Evolutionary conservation across 2,113 vertebrate genomes (phyloP).

Genomic region (Turnix velox): DNA sequence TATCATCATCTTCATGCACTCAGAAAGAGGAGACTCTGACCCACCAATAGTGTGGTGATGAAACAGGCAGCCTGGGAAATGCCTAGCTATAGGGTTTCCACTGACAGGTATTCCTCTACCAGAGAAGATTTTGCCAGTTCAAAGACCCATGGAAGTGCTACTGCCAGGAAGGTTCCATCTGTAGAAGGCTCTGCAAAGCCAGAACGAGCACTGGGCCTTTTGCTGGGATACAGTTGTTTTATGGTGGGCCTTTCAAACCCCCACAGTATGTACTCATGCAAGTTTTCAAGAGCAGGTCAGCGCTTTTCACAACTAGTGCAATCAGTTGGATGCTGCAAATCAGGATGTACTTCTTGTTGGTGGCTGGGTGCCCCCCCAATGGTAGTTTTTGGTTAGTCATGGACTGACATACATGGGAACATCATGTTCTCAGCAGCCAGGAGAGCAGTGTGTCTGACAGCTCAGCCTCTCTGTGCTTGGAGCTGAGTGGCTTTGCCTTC

Average conservation of each 20-base stretch:
- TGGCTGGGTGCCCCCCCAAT: background rate
- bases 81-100: background rate
- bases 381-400: background rate
- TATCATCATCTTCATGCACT: background rate
- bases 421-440: background rate
- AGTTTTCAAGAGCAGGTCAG: background rate
- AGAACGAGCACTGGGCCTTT: background rate
- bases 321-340: background rate
- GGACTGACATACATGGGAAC: rapidly evolving
- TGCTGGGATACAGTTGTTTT: background rate
- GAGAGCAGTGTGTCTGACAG: background rate
- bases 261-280: background rate
- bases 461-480: background rate
- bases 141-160: background rate
- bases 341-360: background rate
- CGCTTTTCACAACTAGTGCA: background rate
- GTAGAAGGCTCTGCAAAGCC: background rate
- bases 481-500: background rate
- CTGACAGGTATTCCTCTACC: background rate
- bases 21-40: background rate
- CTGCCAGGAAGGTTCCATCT: background rate
- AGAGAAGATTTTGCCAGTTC: background rate
- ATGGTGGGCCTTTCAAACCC: background rate
- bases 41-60: background rate
- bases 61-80: background rate